phyloP scores from a whole-genome alignment of 30 jellyfish, hydroid and myxozoan species.

The Chironex yamaguchii region DNA sequence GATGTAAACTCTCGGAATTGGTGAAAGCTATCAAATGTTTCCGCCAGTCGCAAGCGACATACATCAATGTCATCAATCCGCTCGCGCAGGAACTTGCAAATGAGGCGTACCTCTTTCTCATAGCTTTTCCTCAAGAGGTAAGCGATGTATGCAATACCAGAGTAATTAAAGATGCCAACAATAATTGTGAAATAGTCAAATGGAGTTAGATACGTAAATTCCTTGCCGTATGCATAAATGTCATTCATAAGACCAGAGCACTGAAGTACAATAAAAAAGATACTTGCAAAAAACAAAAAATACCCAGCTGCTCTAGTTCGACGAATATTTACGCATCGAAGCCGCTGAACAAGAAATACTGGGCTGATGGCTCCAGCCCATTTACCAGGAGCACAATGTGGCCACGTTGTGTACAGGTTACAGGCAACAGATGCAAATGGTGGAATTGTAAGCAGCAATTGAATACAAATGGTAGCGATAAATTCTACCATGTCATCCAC shows the following conservation, averaged over 20 bases:
- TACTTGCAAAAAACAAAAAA: slow-evolving; percentile 78
- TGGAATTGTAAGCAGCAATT: slow-evolving; percentile 79
- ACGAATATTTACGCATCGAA: slow-evolving; percentile 95
- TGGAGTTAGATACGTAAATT: slow-evolving; percentile 68
- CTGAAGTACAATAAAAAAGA: slow-evolving; percentile 87
- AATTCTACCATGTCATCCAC: slow-evolving; percentile 89
- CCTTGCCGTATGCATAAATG: slow-evolving; percentile 82
- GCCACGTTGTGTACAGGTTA: slow-evolving; percentile 82
- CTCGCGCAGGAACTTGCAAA: slow-evolving; percentile 71
- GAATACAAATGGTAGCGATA: slow-evolving; percentile 84
- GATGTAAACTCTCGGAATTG: slow-evolving; percentile 95
- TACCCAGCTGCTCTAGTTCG: slow-evolving; percentile 96
- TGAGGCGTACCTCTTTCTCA: slow-evolving; percentile 96
- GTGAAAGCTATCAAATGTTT: slow-evolving; percentile 92
- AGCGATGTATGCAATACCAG: slow-evolving; percentile 88
- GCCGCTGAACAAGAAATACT: slow-evolving; percentile 89
- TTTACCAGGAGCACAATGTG: slow-evolving; percentile 90
- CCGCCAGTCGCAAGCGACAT: slow-evolving; percentile 97
- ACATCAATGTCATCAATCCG: slow-evolving; percentile 88
- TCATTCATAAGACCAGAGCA: slow-evolving; percentile 78
- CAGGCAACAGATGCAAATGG: slow-evolving; percentile 73
- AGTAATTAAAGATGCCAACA: slow-evolving; percentile 88
- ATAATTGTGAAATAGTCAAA: slow-evolving; percentile 75
- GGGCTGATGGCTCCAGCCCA: slow-evolving; percentile 98
- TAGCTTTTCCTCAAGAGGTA: slow-evolving; percentile 91